These are phyloP conservation scores for Amiota minor DNA, from an alignment of 2,888 invertebrate species.

Conservation along the genomic window DNA sequence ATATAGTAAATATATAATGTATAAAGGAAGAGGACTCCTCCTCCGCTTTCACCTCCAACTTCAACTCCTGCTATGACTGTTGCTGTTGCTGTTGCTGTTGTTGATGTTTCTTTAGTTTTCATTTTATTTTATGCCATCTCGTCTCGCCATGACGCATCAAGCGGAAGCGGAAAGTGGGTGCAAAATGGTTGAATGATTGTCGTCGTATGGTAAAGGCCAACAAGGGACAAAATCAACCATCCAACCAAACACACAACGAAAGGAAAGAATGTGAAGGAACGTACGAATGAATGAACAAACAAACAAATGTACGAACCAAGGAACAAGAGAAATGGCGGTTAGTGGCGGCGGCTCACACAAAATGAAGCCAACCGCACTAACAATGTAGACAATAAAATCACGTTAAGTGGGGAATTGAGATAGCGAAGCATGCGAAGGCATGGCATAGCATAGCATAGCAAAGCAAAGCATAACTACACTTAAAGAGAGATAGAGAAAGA, in stretches of 20 bases:
- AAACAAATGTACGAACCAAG: background rate
- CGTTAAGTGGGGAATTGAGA: conserved; percentile 56
- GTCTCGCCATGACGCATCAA: conserved; percentile 28
- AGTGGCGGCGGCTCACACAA: background rate
- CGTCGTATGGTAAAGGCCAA: conserved; percentile 41
- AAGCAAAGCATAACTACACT: background rate
- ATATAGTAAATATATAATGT: too few species aligned
- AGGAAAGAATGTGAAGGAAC: background rate
- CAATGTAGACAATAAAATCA: conserved; percentile 58
- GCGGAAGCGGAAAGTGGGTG: conserved; percentile 54
- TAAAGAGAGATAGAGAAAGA: background rate
- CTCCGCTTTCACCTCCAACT: conserved; percentile 50
- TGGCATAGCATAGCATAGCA: background rate
- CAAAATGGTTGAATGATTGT: conserved; percentile 29
- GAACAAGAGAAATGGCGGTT: background rate
- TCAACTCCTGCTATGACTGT: conserved; percentile 8
- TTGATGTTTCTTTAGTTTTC: background rate
- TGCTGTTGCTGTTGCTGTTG: background rate
- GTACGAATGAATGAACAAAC: background rate
- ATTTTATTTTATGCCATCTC: background rate
- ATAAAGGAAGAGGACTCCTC: conserved; percentile 35
- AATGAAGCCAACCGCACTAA: conserved; percentile 38
- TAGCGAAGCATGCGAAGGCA: conserved; percentile 38
- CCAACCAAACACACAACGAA: background rate
- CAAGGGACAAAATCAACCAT: conserved; percentile 16